Evolutionary conservation across 2,113 vertebrate genomes (phyloP).

Genomic region (Blennius ocellaris): DNA sequence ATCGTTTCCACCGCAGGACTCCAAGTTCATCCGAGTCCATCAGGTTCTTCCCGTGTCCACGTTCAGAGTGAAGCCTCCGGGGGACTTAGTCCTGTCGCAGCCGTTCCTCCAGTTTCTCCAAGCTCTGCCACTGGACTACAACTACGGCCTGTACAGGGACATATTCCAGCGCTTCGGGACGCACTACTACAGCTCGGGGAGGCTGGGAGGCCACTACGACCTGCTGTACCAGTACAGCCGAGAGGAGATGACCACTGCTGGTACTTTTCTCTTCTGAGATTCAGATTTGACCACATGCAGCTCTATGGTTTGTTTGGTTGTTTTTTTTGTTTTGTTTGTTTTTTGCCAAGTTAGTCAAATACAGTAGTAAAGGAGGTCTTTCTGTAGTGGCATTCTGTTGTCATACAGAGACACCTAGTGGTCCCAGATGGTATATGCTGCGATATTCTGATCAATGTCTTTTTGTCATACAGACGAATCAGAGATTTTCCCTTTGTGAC

Average conservation of each 20-base stretch:
- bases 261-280: slow-evolving; percentile 63
- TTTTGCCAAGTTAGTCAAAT: too few relatives aligned
- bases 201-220: slow-evolving; percentile 91
- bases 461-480: too few relatives aligned
- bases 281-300: too few relatives aligned
- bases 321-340: too few relatives aligned
- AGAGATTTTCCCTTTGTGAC: too few relatives aligned
- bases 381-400: too few relatives aligned
- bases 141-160: slow-evolving; percentile 90
- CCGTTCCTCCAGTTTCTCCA: slow-evolving; percentile 89
- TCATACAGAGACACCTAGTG: too few relatives aligned
- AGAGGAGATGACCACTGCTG: slow-evolving; percentile 86
- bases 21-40: slow-evolving; percentile 89
- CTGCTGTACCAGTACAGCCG: slow-evolving; percentile 91
- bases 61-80: slow-evolving; percentile 84
- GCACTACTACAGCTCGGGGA: slow-evolving; percentile 91
- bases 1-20: slow-evolving; percentile 81
- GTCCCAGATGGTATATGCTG: too few relatives aligned
- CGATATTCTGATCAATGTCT: too few relatives aligned
- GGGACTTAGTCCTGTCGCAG: slow-evolving; percentile 86
- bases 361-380: too few relatives aligned
- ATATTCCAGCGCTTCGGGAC: slow-evolving; percentile 94
- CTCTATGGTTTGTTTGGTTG: too few relatives aligned
- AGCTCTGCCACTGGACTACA: slow-evolving; percentile 91
- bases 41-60: slow-evolving; percentile 89